phyloP scores from a whole-genome alignment of 2,113 vertebrate species.

The Salminus brasiliensis region DNA sequence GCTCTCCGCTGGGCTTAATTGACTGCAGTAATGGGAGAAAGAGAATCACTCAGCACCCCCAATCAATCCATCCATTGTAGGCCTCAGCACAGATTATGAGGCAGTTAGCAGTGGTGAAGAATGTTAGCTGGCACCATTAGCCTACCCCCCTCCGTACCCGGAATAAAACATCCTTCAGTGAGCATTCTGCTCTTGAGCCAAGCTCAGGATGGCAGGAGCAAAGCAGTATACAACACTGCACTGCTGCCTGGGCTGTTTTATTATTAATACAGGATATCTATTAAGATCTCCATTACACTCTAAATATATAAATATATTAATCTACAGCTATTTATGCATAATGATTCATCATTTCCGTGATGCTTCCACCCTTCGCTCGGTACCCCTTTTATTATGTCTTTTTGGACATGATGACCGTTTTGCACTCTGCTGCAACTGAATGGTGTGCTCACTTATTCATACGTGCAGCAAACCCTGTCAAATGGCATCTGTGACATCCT shows the following conservation, averaged over 20 bases:
- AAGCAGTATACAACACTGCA: background rate
- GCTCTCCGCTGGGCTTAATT: constrained; percentile 31
- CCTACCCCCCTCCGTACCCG: constrained; percentile 17
- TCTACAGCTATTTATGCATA: too few relatives aligned
- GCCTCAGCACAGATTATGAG: constrained; percentile 71
- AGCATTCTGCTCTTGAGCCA: constrained; percentile 8
- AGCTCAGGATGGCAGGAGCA: background rate
- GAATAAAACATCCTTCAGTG: constrained; percentile 27
- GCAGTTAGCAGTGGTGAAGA: constrained; percentile 68
- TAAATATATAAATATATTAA: too few relatives aligned
- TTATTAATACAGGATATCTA: background rate
- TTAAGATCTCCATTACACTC: too few relatives aligned
- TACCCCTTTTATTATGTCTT: too few relatives aligned
- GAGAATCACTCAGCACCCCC: constrained; percentile 40
- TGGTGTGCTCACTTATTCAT: too few relatives aligned
- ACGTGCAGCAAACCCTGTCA: too few relatives aligned
- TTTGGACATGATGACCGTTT: too few relatives aligned
- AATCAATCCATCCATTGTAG: constrained; percentile 74
- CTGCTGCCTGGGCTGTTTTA: background rate
- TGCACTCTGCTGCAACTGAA: too few relatives aligned
- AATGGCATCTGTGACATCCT: too few relatives aligned
- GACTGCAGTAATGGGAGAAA: constrained; percentile 43
- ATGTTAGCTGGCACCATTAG: constrained; percentile 68
- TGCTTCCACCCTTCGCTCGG: too few relatives aligned
- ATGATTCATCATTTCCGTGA: too few relatives aligned